Evolutionary conservation across 2,888 invertebrate genomes (phyloP).

Genomic region (Therioaphis trifolii): DNA sequence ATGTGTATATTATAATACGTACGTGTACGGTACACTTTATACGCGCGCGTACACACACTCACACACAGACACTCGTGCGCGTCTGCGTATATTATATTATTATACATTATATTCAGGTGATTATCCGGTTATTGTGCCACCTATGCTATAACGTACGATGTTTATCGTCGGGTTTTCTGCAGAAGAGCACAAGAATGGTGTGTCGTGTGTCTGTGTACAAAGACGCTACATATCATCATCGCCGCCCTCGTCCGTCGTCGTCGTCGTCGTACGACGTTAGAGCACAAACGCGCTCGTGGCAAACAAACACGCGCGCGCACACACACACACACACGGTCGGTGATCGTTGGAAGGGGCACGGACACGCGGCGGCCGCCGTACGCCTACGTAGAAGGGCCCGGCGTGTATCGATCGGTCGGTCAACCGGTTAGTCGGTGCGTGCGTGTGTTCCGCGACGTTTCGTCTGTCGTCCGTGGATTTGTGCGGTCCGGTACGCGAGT

Average conservation of each 20-base stretch:
- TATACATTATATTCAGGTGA: conserved; percentile 33
- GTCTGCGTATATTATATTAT: not conserved
- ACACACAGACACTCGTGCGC: not conserved
- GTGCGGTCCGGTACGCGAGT: not conserved
- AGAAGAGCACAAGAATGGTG: too few relatives aligned
- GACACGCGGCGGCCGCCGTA: not conserved
- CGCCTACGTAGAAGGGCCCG: conserved; percentile 48
- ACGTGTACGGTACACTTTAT: too few relatives aligned
- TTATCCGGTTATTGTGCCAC: conserved; percentile 58
- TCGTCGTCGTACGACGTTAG: not conserved
- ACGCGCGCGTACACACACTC: too few relatives aligned
- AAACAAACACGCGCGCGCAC: too few relatives aligned
- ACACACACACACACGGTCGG: not conserved
- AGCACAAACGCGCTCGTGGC: not conserved
- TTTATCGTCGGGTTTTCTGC: not conserved
- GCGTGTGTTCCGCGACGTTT: conserved; percentile 34
- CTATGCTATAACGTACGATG: not conserved
- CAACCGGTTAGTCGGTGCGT: conserved; percentile 58
- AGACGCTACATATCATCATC: too few relatives aligned
- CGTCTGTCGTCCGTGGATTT: not conserved
- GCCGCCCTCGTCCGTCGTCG: not conserved
- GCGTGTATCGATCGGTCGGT: conserved; percentile 48
- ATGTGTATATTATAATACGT: too few relatives aligned
- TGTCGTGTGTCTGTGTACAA: too few relatives aligned
- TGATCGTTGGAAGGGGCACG: too few relatives aligned